These are phyloP conservation scores for Sebastes elongatus DNA, from an alignment of 2,797 vertebrate species.

Conservation along the genomic window DNA sequence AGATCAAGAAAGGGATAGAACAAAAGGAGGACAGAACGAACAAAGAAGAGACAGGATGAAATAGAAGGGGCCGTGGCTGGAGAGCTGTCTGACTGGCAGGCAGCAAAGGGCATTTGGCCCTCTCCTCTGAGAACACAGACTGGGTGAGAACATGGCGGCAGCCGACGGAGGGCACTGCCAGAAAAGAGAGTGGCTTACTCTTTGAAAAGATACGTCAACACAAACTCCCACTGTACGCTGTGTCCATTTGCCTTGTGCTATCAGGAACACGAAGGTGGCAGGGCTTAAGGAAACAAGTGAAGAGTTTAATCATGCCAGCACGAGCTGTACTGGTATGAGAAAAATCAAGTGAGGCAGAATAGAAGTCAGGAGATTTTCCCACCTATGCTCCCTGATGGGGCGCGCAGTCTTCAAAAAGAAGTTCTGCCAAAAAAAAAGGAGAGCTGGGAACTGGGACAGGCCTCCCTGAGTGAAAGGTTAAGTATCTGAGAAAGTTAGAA, in stretches of 20 bases:
- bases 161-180: conserved; percentile 43
- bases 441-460: conserved; percentile 43
- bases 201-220: conserved; percentile 51
- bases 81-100: conserved; percentile 37
- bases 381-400: not conserved
- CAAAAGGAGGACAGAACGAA: conserved; percentile 65
- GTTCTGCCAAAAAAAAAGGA: conserved; percentile 4
- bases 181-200: conserved; percentile 34
- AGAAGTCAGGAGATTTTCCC: conserved; percentile 18
- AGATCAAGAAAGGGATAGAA: conserved; percentile 72
- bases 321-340: not conserved
- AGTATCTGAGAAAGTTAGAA: conserved; percentile 17
- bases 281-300: not conserved
- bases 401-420: not conserved
- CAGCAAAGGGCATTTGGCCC: conserved; percentile 39
- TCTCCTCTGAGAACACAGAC: conserved; percentile 52
- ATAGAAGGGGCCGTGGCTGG: conserved; percentile 34
- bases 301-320: not conserved
- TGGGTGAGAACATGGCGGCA: conserved; percentile 37
- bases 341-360: conserved; percentile 19
- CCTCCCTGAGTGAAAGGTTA: conserved; percentile 10
- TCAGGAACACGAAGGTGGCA: conserved; percentile 13
- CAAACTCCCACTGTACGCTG: conserved; percentile 14
- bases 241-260: conserved; percentile 25
- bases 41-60: conserved; percentile 51